Base-by-base conservation (phyloP, 2,888 invertebrate species). In the Drosophila falleni region DNA sequence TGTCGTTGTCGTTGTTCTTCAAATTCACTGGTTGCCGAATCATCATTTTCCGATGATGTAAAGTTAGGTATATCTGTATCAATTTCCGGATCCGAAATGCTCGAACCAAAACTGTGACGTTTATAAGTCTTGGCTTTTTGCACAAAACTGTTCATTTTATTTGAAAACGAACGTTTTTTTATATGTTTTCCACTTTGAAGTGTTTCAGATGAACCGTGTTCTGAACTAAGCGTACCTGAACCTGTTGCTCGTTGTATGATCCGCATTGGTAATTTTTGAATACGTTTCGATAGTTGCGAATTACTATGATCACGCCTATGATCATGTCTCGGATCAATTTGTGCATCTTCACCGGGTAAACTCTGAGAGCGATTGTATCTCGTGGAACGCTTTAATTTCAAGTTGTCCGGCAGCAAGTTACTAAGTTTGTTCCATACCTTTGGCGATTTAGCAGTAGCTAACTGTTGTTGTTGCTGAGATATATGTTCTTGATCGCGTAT, bases 71-170 rank as follows among this genome's bases (percentile, higher is more conserved):
- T 94, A 72, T 96, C 96, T 37, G 96, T 94, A 72, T 96, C 96
- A 88, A 95, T 89, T 67, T 97, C 97, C 63, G 95, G 94, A 35
- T 96, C 95, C 35, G 96, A 96, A 75, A 96, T 95, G 74, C 94
- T 93, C 64, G 88, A 71, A 53, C 84, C 82, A 65, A 91, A 89
- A 74, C 91, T 92, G 60, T 95, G 95, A 46, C 92, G 91, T 35
- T 92, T 88, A 74, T 92, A 92, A 0, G 89, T 90, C 90, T 97
- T 96, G 0, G 97, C 97, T 93, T 97, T 97, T 91, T 97, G 97
- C 80, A 97, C 93, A 71, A 97, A 95, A 23, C 96, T 97, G 1
- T 97, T 97, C 93, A 97, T 96, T 0, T 97, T 97, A 0, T 97
- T 95, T 0, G 97, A 96, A 58, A 97, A 93, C 5, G 96, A 95